These are phyloP conservation scores for Furcifer pardalis DNA, from an alignment of 2,797 vertebrate genomes.

Conservation along the genomic window DNA sequence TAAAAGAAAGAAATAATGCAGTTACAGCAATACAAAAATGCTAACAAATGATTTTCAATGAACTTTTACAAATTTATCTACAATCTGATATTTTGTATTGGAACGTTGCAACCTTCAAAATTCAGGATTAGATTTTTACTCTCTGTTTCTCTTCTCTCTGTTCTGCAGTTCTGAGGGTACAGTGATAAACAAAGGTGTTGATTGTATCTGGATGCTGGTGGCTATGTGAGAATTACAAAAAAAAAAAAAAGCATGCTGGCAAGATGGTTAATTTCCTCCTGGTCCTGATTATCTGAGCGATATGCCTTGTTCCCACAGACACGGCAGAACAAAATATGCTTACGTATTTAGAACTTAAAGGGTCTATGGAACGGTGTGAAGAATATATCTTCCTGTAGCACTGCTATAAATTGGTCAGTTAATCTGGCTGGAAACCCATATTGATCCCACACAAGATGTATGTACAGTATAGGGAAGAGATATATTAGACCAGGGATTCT, in stretches of 20 bases:
- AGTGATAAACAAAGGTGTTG: background rate
- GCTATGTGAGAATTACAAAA: background rate
- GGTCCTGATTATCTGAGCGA: background rate
- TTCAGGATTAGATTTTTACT: background rate
- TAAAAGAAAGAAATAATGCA: too few species aligned
- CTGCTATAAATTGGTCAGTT: background rate
- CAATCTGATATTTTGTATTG: background rate
- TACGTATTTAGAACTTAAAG: background rate
- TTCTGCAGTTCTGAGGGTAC: background rate
- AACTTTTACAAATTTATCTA: background rate
- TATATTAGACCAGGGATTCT: too few species aligned
- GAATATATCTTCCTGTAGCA: background rate
- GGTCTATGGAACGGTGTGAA: background rate
- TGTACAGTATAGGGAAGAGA: too few species aligned
- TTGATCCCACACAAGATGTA: too few species aligned
- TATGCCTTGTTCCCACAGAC: background rate
- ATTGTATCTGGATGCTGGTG: slow-evolving; percentile 2
- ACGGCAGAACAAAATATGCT: background rate
- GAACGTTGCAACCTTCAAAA: background rate
- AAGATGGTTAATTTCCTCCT: background rate
- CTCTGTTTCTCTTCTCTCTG: background rate
- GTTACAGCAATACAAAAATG: background rate
- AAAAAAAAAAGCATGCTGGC: background rate
- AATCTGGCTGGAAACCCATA: too few species aligned
- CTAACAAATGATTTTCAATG: background rate